Evolutionary conservation across 2,113 vertebrate genomes (phyloP), one percentile per base, ranked within the genome.

Genomic region (Isurus oxyrinchus): DNA sequence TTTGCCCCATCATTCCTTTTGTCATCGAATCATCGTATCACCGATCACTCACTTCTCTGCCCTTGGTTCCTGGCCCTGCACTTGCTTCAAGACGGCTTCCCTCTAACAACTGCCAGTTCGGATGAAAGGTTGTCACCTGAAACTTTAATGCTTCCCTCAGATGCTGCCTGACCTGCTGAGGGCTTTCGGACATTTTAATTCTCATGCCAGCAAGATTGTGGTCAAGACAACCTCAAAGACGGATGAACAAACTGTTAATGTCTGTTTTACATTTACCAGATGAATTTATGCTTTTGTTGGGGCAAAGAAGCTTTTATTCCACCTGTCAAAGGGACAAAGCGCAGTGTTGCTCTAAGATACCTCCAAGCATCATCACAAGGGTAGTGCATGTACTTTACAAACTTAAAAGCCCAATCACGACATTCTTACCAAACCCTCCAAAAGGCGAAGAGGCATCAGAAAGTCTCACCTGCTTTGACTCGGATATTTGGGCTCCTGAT

Each of bases 401-500:
- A 91, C 13, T 59, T 49, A 49, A 59, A 91, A 27, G 88, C 5
- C 25, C 27, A n/a, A 13, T 35, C 13, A 0, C 55, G 11, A 53
- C 3, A 59, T 84, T 84, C 40, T 16, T 1, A 84, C 27, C 10
- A 35, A 91, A 57, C 1, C 53, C 53, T 59, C 87, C 55, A 59
- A 59, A 59, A 13, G 25, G 5, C 11, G 27, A 55, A 57, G n/a
- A n/a, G 23, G 87, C 55, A 63, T 19, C 59, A 40, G 90, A 63
- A 2, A 49, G 87, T 96, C 98, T 98, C 96, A 99, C 99, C 99
- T 98, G 99, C 99, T 99, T 99, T 99, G 97, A 99, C 99, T 96
- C 98, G 99, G 98, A 99, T 99, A 96, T 99, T 99, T 72, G 99
- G 99, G 98, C 99, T 99, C 97, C 99, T 98, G 98, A 99, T 99